Conservation (phyloP, 2,888 invertebrate genomes). For the Stegana nigrithorax region DNA sequence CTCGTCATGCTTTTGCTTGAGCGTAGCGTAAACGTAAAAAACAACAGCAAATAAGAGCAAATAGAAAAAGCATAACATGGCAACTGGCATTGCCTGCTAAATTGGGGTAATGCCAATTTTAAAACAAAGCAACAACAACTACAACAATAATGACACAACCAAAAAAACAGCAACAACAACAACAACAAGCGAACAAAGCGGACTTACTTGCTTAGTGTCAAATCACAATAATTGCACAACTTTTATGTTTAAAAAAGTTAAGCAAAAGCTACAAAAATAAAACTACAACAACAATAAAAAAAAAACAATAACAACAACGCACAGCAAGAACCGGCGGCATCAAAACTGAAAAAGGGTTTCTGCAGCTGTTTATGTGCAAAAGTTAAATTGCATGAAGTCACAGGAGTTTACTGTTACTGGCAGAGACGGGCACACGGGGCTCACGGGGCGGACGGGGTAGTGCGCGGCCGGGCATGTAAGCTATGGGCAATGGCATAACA, state of each 20-base stretch:
- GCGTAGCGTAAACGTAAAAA: not conserved
- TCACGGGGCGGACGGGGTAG: no score
- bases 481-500: no score
- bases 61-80: not conserved
- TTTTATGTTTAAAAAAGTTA: slow-evolving; percentile 39
- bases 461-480: no score
- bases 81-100: slow-evolving; percentile 26
- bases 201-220: slow-evolving; percentile 41
- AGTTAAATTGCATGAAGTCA: slow-evolving; percentile 52
- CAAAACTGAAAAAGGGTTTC: slow-evolving; percentile 18
- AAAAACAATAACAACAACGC: not conserved
- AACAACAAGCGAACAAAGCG: no score
- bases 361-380: slow-evolving; percentile 30
- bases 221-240: slow-evolving; percentile 56
- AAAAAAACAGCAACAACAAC: slow-evolving; percentile 28
- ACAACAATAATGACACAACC: no score
- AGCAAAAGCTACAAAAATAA: not conserved
- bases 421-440: not conserved
- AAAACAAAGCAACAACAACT: no score
- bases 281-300: not conserved
- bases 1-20: no score
- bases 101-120: slow-evolving; percentile 39
- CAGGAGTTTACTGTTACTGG: not conserved
- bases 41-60: not conserved
- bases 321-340: no score